These are phyloP conservation scores for Anser brachyrhynchus DNA, from an alignment of 2,113 vertebrate genomes.

Conservation along the genomic window DNA sequence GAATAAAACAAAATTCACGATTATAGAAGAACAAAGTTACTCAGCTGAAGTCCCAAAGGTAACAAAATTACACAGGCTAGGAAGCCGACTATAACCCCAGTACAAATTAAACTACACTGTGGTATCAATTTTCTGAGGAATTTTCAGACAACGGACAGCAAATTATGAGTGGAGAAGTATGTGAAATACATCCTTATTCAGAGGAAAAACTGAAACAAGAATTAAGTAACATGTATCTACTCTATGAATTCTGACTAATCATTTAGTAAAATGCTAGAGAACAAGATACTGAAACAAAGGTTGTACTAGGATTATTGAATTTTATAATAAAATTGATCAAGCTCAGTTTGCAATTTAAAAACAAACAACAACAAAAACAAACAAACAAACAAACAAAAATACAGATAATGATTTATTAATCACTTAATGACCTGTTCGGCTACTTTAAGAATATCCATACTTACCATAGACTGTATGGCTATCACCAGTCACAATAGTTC, in stretches of 20 bases:
- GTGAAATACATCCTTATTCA: neutral
- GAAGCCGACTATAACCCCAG: neutral
- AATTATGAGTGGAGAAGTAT: neutral
- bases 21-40: neutral
- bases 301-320: neutral
- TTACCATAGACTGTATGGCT: neutral
- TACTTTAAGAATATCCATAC: conserved; percentile 32
- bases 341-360: neutral
- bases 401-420: neutral
- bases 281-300: neutral
- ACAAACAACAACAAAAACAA: neutral
- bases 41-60: neutral
- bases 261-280: neutral
- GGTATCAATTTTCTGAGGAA: neutral
- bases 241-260: neutral
- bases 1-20: neutral
- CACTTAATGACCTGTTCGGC: neutral
- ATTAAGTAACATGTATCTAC: neutral
- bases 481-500: neutral
- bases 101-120: neutral
- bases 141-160: neutral
- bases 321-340: neutral
- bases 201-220: neutral
- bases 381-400: neutral
- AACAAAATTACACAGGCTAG: neutral